phyloP scores from a whole-genome alignment of 1,140 invertebrate species.

The Tetraneura akinire region DNA sequence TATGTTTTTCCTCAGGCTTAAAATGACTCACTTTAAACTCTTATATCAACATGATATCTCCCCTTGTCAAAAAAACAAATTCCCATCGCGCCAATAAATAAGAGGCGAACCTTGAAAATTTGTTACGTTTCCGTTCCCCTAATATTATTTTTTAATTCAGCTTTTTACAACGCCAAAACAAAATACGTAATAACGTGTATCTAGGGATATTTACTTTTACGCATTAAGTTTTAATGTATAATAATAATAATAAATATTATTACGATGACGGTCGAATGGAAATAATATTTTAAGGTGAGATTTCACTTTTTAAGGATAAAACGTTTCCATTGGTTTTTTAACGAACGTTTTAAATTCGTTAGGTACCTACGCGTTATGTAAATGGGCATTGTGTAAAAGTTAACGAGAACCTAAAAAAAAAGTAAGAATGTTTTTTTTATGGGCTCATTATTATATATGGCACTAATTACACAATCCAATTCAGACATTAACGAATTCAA shows the following conservation, averaged over 20 bases:
- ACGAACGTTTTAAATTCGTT: no score
- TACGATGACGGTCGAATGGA: not conserved
- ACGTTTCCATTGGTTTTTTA: no score
- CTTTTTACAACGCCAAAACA: not conserved
- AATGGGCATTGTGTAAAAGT: no score
- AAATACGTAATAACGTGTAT: not conserved
- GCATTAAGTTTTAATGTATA: not conserved
- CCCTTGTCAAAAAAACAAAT: slow-evolving; percentile 5
- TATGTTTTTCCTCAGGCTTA: slow-evolving; percentile 27
- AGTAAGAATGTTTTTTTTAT: no score
- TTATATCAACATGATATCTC: slow-evolving; percentile 30
- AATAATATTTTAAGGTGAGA: not conserved
- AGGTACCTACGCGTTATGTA: no score
- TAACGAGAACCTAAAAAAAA: no score
- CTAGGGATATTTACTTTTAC: not conserved
- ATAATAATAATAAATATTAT: not conserved
- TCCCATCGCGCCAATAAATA: not conserved
- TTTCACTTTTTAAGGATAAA: not conserved
- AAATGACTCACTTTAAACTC: slow-evolving; percentile 49
- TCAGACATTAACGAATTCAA: no score
- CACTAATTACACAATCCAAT: no score
- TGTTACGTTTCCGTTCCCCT: not conserved
- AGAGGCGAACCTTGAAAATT: not conserved
- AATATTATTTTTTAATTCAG: slow-evolving; percentile 4
- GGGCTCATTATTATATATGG: no score